Evolutionary conservation across 2,888 invertebrate genomes (phyloP).

Genomic region (Acleris literana): DNA sequence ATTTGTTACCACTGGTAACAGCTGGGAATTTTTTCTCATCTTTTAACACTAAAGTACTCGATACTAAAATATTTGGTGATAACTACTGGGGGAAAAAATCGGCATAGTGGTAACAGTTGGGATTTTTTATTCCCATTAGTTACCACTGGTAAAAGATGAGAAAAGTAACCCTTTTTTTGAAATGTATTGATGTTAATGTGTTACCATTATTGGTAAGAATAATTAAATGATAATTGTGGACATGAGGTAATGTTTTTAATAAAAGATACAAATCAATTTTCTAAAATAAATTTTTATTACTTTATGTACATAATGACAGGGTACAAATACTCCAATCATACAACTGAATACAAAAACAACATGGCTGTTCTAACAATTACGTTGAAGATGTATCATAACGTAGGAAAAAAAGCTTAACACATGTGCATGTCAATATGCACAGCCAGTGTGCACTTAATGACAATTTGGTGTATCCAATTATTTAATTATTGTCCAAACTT

Average conservation of each 20-base stretch:
- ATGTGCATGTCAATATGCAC: slow-evolving; percentile 33
- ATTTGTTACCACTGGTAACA: too few species aligned
- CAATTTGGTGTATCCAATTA: slow-evolving; percentile 60
- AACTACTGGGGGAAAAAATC: too few species aligned
- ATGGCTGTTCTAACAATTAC: slow-evolving; percentile 49
- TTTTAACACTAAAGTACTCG: too few species aligned
- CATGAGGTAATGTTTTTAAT: slow-evolving; percentile 11
- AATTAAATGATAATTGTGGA: slow-evolving; percentile 15
- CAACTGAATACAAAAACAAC: slow-evolving; percentile 65
- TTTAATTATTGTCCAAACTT: slow-evolving; percentile 78
- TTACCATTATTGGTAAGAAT: slow-evolving; percentile 33
- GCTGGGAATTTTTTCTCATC: too few species aligned
- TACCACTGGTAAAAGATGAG: too few species aligned
- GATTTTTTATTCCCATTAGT: too few species aligned
- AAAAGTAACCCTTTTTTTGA: too few species aligned
- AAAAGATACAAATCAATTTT: slow-evolving; percentile 54
- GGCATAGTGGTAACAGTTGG: too few species aligned
- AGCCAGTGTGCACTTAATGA: slow-evolving; percentile 43
- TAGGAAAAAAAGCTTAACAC: slow-evolving; percentile 30
- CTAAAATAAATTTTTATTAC: slow-evolving; percentile 80
- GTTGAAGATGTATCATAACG: slow-evolving; percentile 27
- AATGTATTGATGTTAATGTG: slow-evolving; percentile 19
- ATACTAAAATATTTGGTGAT: too few species aligned
- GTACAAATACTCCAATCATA: slow-evolving; percentile 70
- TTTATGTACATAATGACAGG: slow-evolving; percentile 78